Evolutionary conservation across 2,113 vertebrate species (phyloP), one percentile per base, ranked within the genome.

Genomic region (Erythrolamprus reginae): DNA sequence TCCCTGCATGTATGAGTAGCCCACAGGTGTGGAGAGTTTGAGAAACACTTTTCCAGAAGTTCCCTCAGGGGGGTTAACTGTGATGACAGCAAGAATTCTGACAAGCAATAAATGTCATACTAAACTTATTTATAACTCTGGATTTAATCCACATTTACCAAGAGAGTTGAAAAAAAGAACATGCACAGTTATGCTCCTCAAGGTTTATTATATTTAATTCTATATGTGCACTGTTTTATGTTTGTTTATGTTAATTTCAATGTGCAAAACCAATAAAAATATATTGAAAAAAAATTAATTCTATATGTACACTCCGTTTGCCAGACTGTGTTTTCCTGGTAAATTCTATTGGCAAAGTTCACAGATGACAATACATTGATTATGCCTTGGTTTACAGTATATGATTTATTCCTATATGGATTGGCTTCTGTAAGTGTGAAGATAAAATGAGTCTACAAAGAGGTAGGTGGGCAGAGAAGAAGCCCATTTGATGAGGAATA

Each of bases 11-110:
- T 77, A 21, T 42, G 38, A 77, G 33, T 42, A 21, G 70, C 33
- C 70, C 70, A 77, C 6, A 77, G 33, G 70, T 38, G 70, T 1
- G 0, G 70, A 77, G 38, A 77, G 70, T 77, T 77, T 42, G 33
- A 77, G 70, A 21, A 77, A 77, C 3, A 8, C 17, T 77, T 77
- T 1, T 84, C 90, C 82, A 52, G 26, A 89, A 84, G 21, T 48
- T 93, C 56, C 65, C 89, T 86, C 77, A 13, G 45, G 82, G 86
- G 83, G 51, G 48, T 90, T 91, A 89, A 85, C 26, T 19, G 21
- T 0, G 1, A 86, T 92, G 83, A 82, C 55, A 93, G 61, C 50
- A 91, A 33, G 47, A 91, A 90, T 90, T 82, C 90, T 45, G 82
- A 55, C 47, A 42, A 65, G 92, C 42, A 86, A 50, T 91, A 21